These are phyloP conservation scores for Caenorhabditis sp. DNA, from an alignment of 2,888 invertebrate species.

Conservation along the genomic window DNA sequence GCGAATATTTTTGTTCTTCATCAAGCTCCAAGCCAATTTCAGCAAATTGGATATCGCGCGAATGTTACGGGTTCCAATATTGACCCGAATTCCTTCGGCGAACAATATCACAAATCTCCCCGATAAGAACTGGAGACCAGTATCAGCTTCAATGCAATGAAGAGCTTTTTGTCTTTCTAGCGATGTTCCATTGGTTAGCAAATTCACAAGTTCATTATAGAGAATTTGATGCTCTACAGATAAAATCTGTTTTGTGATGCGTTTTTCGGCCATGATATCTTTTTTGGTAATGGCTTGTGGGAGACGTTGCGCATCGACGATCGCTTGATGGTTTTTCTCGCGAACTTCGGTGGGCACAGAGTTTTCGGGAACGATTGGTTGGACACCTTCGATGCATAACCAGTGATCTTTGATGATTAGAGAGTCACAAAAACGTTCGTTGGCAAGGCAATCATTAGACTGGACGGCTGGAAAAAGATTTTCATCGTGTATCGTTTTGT, in stretches of 20 bases:
- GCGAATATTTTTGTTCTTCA: constrained; percentile 27
- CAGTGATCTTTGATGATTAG: constrained; percentile 31
- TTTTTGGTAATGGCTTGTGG: constrained; percentile 9
- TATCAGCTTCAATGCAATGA: constrained; percentile 26
- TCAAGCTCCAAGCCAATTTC: constrained; percentile 35
- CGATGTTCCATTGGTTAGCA: constrained; percentile 21
- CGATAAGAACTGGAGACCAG: constrained; percentile 28
- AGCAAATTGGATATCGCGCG: constrained; percentile 25
- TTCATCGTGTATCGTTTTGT: too few relatives aligned
- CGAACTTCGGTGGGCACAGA: constrained; percentile 20
- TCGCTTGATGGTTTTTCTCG: constrained; percentile 18
- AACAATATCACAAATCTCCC: constrained; percentile 36
- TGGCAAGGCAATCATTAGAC: constrained; percentile 12
- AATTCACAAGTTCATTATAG: constrained; percentile 19
- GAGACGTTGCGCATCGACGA: constrained; percentile 20
- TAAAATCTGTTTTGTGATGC: constrained; percentile 25
- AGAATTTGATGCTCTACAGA: constrained; percentile 38
- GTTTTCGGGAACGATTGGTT: constrained; percentile 39
- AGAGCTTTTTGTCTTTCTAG: constrained; percentile 26
- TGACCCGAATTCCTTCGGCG: constrained; percentile 33
- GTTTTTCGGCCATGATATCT: constrained; percentile 16
- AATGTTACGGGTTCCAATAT: constrained; percentile 26
- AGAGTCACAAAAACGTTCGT: constrained; percentile 24
- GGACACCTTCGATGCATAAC: constrained; percentile 32
- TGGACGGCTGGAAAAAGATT: constrained; percentile 15